Conservation (phyloP, 2,888 invertebrate genomes). For the Strigamia crassipes region DNA sequence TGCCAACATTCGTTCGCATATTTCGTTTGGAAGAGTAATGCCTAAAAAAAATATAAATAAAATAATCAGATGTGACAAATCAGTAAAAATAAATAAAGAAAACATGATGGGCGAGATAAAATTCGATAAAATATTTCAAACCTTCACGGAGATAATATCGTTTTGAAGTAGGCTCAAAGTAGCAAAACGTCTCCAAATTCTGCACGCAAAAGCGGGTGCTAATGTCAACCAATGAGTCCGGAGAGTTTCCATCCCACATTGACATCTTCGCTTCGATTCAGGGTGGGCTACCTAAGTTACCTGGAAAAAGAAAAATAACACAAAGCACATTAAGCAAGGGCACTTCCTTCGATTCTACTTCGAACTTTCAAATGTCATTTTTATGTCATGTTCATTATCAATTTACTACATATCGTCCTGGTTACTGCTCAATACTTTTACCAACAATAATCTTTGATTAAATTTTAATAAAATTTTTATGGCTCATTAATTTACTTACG, state of each 20-base stretch:
- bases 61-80: not conserved
- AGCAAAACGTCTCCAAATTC: conserved; percentile 68
- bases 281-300: not conserved
- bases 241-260: conserved; percentile 56
- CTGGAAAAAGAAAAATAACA: not conserved
- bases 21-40: conserved; percentile 70
- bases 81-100: too few relatives aligned
- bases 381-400: not conserved
- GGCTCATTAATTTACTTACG: too few relatives aligned
- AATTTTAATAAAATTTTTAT: too few relatives aligned
- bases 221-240: conserved; percentile 67
- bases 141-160: conserved; percentile 64
- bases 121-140: not conserved
- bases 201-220: conserved; percentile 64
- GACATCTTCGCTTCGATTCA: not conserved
- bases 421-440: too few relatives aligned
- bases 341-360: too few relatives aligned
- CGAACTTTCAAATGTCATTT: too few relatives aligned
- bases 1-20: conserved; percentile 72
- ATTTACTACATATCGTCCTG: not conserved
- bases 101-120: too few relatives aligned
- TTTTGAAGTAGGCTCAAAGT: conserved; percentile 60
- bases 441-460: too few relatives aligned
- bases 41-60: not conserved
- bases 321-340: not conserved